These are phyloP conservation scores for Plecotus auritus DNA, from an alignment of 2,113 vertebrate genomes.

Conservation along the genomic window DNA sequence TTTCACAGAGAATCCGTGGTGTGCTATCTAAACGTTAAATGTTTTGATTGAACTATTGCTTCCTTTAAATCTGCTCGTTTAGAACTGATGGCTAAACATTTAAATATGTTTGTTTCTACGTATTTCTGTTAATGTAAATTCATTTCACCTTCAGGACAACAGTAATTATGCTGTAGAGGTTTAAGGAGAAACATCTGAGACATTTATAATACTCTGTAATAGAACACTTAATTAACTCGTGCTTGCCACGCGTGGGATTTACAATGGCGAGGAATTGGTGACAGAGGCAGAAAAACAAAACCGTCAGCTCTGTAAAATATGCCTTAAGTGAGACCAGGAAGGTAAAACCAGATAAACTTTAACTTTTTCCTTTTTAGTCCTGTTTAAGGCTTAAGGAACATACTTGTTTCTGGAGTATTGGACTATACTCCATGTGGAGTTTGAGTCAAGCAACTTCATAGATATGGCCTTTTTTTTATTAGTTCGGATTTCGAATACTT, in stretches of 20 bases:
- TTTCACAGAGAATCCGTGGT: background rate
- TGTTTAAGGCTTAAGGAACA: background rate
- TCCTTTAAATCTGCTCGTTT: conserved; percentile 35
- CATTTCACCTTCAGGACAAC: conserved; percentile 39
- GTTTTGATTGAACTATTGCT: conserved; percentile 54
- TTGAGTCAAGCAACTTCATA: background rate
- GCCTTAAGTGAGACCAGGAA: background rate
- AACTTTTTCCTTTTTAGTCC: background rate
- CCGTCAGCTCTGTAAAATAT: conserved; percentile 31
- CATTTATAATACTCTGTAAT: conserved; percentile 62
- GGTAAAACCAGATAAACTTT: background rate
- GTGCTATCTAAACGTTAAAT: conserved; percentile 37
- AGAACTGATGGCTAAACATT: conserved; percentile 46
- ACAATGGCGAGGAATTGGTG: conserved; percentile 34
- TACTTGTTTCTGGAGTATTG: background rate
- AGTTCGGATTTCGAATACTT: conserved; percentile 9
- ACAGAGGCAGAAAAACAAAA: conserved; percentile 46
- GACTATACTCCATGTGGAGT: background rate
- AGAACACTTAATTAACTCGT: conserved; percentile 61
- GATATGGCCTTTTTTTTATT: background rate
- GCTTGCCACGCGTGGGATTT: conserved; percentile 43
- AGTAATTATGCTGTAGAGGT: conserved; percentile 34
- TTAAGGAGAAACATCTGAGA: conserved; percentile 37
- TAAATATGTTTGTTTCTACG: conserved; percentile 58
- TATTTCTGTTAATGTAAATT: conserved; percentile 60